These are phyloP conservation scores for Stercorarius parasiticus DNA, from an alignment of 2,113 vertebrate species.

Conservation along the genomic window DNA sequence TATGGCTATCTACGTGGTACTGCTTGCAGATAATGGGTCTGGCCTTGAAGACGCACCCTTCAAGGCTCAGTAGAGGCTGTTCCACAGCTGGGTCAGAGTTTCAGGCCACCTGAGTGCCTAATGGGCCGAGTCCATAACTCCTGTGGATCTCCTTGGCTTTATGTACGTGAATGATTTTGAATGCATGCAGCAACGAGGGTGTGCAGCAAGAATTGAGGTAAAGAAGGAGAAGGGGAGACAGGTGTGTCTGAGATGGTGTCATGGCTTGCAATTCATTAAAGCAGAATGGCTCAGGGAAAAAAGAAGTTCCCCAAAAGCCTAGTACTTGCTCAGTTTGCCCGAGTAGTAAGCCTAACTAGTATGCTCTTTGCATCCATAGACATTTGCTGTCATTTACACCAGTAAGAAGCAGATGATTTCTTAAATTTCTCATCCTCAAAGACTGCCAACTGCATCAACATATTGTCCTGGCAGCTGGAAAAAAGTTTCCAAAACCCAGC, in stretches of 20 bases:
- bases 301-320: neutral
- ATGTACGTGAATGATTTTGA: neutral
- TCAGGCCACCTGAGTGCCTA: neutral
- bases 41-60: neutral
- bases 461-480: neutral
- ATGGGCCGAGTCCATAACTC: rapidly evolving
- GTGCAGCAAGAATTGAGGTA: neutral
- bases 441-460: neutral
- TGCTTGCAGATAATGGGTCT: neutral
- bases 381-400: neutral
- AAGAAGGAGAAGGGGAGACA: neutral
- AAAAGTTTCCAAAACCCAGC: neutral
- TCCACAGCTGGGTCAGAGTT: neutral
- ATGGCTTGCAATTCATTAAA: neutral
- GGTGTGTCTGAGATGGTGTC: neutral
- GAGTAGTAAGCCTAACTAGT: neutral
- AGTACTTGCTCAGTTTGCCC: neutral
- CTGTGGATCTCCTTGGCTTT: neutral
- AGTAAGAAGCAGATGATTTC: neutral
- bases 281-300: neutral
- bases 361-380: neutral
- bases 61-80: neutral
- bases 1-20: neutral
- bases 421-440: neutral
- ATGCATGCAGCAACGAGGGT: neutral